phyloP scores from a whole-genome alignment of 2,797 vertebrate species.

The Graptemys geographica region DNA sequence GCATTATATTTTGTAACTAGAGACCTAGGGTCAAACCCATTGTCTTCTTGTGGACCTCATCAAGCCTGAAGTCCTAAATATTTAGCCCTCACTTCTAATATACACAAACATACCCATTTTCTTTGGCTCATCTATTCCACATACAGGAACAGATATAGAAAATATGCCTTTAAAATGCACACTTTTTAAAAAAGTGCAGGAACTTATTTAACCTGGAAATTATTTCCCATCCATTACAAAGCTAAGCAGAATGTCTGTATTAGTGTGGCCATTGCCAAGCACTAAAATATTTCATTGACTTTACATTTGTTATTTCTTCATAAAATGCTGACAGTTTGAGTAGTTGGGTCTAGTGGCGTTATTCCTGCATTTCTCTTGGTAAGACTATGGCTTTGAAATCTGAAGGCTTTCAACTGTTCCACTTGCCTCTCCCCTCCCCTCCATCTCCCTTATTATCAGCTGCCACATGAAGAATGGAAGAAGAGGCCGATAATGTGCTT shows the following conservation, averaged over 20 bases:
- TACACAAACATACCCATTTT: accelerated
- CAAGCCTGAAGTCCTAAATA: accelerated
- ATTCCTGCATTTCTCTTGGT: neutral
- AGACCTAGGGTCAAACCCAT: neutral
- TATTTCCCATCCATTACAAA: neutral
- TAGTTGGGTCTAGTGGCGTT: neutral
- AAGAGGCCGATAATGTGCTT: neutral
- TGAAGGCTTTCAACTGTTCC: neutral
- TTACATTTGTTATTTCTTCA: neutral
- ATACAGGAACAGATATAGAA: neutral
- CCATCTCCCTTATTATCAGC: slow-evolving; percentile 1
- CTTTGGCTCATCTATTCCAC: neutral
- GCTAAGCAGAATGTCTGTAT: neutral
- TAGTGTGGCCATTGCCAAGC: neutral
- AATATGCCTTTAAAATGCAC: neutral
- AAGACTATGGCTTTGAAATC: neutral
- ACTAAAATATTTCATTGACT: neutral
- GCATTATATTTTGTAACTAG: slow-evolving; percentile 54
- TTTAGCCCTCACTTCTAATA: neutral
- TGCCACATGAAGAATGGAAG: slow-evolving; percentile 52
- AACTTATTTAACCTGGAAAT: neutral
- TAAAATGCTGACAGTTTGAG: neutral
- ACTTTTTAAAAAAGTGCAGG: neutral
- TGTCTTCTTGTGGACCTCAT: accelerated
- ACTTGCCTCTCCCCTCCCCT: neutral